Percentiles rank a stretch among this genome's conserved stretches.
These are phyloP conservation scores for Dicrostonyx torquatus DNA, from an alignment of 2,797 vertebrate species.

Conservation along the genomic window DNA sequence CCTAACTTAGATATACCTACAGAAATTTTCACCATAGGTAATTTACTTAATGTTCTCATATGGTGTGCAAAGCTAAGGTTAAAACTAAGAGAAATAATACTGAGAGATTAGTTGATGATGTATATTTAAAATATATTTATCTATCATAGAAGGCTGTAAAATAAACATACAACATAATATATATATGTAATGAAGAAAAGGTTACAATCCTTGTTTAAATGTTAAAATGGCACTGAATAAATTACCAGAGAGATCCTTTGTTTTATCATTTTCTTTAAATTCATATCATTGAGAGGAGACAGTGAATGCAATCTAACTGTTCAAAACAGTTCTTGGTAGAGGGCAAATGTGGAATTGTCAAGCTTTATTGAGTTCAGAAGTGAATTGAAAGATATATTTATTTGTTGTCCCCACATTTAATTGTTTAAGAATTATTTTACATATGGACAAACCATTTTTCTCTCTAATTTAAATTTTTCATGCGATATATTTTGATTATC, in stretches of 20 bases:
- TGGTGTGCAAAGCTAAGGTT: too few species aligned
- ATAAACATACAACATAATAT: too few species aligned
- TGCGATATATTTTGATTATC: neutral
- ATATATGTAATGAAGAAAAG: too few species aligned
- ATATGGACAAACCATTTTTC: neutral
- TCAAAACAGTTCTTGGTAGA: neutral
- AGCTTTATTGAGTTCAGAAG: neutral
- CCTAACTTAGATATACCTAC: neutral
- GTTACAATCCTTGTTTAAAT: neutral
- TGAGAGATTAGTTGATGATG: too few species aligned
- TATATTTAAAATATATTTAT: too few species aligned
- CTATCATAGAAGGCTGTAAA: too few species aligned
- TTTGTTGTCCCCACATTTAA: neutral
- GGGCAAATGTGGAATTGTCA: neutral
- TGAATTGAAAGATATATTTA: neutral
- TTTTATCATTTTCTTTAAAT: neutral
- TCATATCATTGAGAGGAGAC: neutral
- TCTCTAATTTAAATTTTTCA: neutral
- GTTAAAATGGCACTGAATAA: neutral
- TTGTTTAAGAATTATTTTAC: neutral
- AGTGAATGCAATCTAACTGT: neutral
- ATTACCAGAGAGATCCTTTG: neutral
- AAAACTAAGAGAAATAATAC: too few species aligned
- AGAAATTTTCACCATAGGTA: neutral
- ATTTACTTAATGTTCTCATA: too few species aligned